Base-by-base conservation (phyloP, 2,113 vertebrate species). In the Peromyscus maniculatus region DNA sequence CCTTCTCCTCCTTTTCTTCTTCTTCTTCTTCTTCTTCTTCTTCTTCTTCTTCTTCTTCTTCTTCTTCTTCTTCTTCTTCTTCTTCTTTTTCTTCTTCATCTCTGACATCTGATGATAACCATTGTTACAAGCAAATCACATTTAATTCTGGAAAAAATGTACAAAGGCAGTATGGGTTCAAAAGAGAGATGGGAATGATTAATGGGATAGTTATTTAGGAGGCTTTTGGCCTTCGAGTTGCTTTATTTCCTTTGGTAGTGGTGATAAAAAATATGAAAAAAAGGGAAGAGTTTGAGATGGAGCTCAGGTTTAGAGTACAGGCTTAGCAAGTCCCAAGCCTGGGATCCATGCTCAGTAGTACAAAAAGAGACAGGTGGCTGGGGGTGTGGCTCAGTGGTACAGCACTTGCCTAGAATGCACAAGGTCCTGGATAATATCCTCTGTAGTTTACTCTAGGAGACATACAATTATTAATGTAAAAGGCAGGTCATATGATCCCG, bases 111-210 rank as follows among this genome's bases (percentile, higher is more conserved):
- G 39, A 43, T 39, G 87, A 87, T 39, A 87, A 59, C 36, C 46
- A 71, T 49, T 72, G 75, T 91, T 89, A n/a, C 28, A 87, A 95
- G 57, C 36, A 96, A 89, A 96, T 36, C 64, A 80, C 43, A 71
- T 91, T 91, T 91, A 83, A 49, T 49, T 95, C 91, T 94, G 46
- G 93, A 87, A 90, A 55, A 96, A 93, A 95, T 75, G 46, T 57
- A 83, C 66, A 96, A 97, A 95, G 22, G 64, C 31, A 93, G 17
- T 36, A 71, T n/a, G 46, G 49, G 55, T 83, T 93, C n/a, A 78
- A 96, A 91, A 49, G 52, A 89, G 89, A 86, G 49, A 82, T 33
- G 8, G 46, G 46, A 31, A 59, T 36, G 36, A 46, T 5, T 83
- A 83, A 62, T 83, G 28, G 13, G 10, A 77, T 62, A 33, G 17